phyloP scores from a whole-genome alignment of 1,140 invertebrate species.

The Sminthurides bifidus region DNA sequence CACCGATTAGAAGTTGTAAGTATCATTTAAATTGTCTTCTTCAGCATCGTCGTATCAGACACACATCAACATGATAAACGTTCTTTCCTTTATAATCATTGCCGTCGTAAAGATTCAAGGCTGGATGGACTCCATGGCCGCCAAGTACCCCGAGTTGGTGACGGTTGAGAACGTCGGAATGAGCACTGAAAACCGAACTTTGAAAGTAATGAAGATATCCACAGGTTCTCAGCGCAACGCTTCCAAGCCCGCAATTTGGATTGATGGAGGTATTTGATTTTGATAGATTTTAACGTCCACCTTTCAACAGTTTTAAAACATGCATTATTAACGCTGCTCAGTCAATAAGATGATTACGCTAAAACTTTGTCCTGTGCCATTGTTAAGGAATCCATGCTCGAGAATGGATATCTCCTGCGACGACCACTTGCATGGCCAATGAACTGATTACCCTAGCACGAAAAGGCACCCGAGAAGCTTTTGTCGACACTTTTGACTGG shows the following conservation, averaged over 20 bases:
- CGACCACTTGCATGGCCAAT: slow-evolving; percentile 29
- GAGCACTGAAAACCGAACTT: slow-evolving; percentile 21
- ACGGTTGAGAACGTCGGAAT: slow-evolving; percentile 18
- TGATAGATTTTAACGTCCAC: background rate
- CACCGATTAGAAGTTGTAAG: slow-evolving; percentile 23
- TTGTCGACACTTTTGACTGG: slow-evolving; percentile 27
- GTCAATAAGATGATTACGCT: background rate
- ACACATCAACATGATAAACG: too few relatives aligned
- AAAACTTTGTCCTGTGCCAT: background rate
- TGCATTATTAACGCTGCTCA: background rate
- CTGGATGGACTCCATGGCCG: slow-evolving; percentile 29
- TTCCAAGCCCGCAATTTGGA: slow-evolving; percentile 25
- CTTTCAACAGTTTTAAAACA: slow-evolving; percentile 7
- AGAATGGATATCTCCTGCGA: slow-evolving; percentile 29
- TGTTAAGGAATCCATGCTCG: background rate
- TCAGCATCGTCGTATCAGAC: too few relatives aligned
- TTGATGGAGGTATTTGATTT: slow-evolving; percentile 20
- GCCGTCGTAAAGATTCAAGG: slow-evolving; percentile 18
- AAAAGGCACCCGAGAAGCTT: slow-evolving; percentile 3
- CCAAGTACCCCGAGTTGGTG: slow-evolving; percentile 22
- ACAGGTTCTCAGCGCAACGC: slow-evolving; percentile 4
- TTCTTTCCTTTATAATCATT: background rate
- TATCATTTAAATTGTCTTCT: too few relatives aligned
- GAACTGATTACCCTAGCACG: slow-evolving; percentile 22
- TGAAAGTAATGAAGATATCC: slow-evolving; percentile 31